These are phyloP conservation scores for Drosophila barbarae DNA, from an alignment of 2,888 invertebrate genomes.

Conservation along the genomic window DNA sequence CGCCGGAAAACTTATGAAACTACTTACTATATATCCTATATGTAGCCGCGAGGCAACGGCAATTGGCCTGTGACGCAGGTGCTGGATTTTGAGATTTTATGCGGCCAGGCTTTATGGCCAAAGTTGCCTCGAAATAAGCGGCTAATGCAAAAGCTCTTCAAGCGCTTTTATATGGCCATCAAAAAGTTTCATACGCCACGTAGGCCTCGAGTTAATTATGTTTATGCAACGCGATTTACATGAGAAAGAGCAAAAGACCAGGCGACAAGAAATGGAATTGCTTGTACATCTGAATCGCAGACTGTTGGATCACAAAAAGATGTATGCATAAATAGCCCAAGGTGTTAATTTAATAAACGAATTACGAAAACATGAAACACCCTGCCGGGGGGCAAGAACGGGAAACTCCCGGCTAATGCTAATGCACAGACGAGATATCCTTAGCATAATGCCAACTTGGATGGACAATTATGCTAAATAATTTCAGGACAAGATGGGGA, in stretches of 20 bases:
- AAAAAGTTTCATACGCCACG: constrained; percentile 45
- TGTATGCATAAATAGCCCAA: constrained; percentile 55
- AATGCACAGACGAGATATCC: constrained; percentile 35
- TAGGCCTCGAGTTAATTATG: constrained; percentile 62
- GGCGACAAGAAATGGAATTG: constrained; percentile 2
- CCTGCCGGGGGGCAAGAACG: constrained; percentile 10
- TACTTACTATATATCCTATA: constrained; percentile 7
- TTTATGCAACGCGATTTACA: constrained; percentile 66
- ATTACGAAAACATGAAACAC: constrained; percentile 51
- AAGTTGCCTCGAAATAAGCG: constrained; percentile 44
- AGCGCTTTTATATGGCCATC: constrained; percentile 55
- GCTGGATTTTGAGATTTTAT: constrained; percentile 21
- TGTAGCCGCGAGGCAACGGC: constrained; percentile 14
- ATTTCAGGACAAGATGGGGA: constrained; percentile 1
- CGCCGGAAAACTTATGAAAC: constrained; percentile 16
- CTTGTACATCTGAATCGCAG: constrained; percentile 48
- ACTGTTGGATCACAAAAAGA: constrained; percentile 25
- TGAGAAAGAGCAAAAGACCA: constrained; percentile 55
- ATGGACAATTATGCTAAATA: constrained; percentile 37
- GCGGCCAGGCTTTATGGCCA: constrained; percentile 53
- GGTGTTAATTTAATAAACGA: constrained; percentile 61
- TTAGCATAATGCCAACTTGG: constrained; percentile 37
- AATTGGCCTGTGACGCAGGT: constrained; percentile 32
- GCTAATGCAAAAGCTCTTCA: constrained; percentile 35
- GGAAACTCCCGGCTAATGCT: constrained; percentile 33